A percentile compares a stretch with the other conserved stretches of the same genome.
Evolutionary conservation across 2,888 invertebrate species (phyloP).

Genomic region (Epinotia bilunana): DNA sequence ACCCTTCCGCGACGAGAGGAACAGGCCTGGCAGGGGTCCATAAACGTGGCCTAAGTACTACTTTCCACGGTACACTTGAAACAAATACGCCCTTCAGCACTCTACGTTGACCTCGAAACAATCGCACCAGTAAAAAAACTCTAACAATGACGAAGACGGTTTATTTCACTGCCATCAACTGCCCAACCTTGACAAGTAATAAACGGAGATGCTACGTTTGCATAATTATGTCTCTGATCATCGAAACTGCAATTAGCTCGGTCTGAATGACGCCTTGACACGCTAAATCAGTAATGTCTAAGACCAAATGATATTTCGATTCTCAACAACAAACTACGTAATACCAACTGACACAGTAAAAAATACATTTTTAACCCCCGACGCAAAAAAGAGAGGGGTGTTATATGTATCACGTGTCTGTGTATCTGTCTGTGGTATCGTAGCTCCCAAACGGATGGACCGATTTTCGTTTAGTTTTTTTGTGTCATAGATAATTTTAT

Average conservation of each 20-base stretch:
- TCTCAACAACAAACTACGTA: not conserved
- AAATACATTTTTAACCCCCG: too few relatives aligned
- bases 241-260: conserved; percentile 10
- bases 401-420: too few relatives aligned
- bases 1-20: too few relatives aligned
- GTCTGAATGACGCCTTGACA: conserved; percentile 22
- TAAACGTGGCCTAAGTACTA: too few relatives aligned
- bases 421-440: too few relatives aligned
- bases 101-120: not conserved
- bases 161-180: conserved; percentile 2
- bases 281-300: conserved; percentile 5
- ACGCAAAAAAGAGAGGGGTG: too few relatives aligned
- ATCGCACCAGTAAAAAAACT: not conserved
- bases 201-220: conserved; percentile 8
- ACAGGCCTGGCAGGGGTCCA: too few relatives aligned
- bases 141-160: not conserved
- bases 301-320: not conserved
- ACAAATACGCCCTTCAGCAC: not conserved
- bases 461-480: too few relatives aligned
- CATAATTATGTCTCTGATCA: conserved; percentile 11
- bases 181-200: not conserved
- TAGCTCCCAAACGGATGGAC: too few relatives aligned
- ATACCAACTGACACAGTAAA: too few relatives aligned
- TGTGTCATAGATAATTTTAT: too few relatives aligned
- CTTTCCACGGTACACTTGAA: not conserved